A percentile compares a stretch with the other conserved stretches of the same genome.
Evolutionary conservation across 2,113 vertebrate genomes (phyloP).

Genomic region (Eublepharis macularius): DNA sequence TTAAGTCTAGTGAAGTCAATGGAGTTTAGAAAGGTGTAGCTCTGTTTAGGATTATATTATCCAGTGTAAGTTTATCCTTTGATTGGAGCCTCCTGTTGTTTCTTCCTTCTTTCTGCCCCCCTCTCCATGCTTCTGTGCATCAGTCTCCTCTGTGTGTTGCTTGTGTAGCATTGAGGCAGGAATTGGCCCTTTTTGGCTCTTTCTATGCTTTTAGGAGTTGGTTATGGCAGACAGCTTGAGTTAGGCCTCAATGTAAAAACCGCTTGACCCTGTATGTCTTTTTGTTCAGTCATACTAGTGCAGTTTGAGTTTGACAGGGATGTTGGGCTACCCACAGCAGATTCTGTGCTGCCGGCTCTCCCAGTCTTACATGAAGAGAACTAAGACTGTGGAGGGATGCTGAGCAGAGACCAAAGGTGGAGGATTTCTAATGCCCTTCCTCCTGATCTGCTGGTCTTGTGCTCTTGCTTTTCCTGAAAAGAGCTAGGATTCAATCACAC

Average conservation of each 20-base stretch:
- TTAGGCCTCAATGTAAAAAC: not conserved
- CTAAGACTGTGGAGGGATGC: too few species aligned
- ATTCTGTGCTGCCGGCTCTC: not conserved
- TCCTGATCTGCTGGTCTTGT: not conserved
- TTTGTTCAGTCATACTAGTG: too few species aligned
- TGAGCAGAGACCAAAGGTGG: not conserved
- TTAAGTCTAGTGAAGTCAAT: too few species aligned
- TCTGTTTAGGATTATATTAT: not conserved
- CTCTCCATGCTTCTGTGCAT: not conserved
- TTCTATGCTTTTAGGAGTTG: not conserved
- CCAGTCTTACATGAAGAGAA: too few species aligned
- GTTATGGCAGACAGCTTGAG: too few species aligned
- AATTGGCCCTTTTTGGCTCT: not conserved
- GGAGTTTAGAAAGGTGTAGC: too few species aligned
- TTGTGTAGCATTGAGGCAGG: not conserved
- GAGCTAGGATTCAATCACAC: too few species aligned
- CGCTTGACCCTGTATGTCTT: too few species aligned
- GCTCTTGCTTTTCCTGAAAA: not conserved
- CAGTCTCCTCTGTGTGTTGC: not conserved
- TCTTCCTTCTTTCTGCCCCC: not conserved
- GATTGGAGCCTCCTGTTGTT: not conserved
- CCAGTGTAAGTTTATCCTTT: not conserved
- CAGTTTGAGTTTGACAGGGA: not conserved
- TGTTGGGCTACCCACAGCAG: too few species aligned
- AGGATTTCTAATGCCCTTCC: too few species aligned